A percentile compares a stretch with the other conserved stretches of the same genome.
Conservation (phyloP, 2,113 vertebrate genomes). For the Sebastes fasciatus region DNA sequence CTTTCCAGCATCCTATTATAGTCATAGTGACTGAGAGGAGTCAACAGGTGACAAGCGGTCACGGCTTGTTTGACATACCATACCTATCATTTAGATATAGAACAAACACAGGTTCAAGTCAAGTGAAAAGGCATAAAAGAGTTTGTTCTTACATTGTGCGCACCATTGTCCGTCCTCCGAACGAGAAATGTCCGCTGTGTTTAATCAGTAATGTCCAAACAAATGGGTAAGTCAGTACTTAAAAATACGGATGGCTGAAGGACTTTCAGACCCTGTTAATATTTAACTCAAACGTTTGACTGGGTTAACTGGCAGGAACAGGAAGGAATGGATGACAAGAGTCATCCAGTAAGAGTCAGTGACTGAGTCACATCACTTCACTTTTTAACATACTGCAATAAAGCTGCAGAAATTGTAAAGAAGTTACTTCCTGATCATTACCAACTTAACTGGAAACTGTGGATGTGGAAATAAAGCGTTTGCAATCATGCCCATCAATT, state of each 20-base stretch:
- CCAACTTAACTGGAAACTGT: background rate
- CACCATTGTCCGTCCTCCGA: background rate
- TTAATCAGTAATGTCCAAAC: constrained; percentile 62
- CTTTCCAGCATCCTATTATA: too few relatives aligned
- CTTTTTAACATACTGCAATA: background rate
- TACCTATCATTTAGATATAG: background rate
- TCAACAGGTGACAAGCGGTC: background rate
- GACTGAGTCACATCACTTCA: background rate
- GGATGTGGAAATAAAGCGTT: background rate
- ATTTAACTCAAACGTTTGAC: constrained; percentile 51
- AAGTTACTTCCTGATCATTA: background rate
- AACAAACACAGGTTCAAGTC: background rate
- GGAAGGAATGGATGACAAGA: background rate
- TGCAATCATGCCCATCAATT: background rate
- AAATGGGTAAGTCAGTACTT: constrained; percentile 1
- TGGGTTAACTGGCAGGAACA: constrained; percentile 11
- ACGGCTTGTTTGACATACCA: background rate
- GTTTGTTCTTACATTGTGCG: background rate
- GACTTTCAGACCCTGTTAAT: constrained; percentile 68
- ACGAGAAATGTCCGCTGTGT: background rate
- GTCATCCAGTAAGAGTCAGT: background rate
- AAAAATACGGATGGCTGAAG: constrained; percentile 8
- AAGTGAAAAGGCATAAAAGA: background rate
- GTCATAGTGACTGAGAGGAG: background rate
- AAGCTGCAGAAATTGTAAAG: background rate